Conservation (phyloP, 2,113 vertebrate species). For the Clinocottus analis region DNA sequence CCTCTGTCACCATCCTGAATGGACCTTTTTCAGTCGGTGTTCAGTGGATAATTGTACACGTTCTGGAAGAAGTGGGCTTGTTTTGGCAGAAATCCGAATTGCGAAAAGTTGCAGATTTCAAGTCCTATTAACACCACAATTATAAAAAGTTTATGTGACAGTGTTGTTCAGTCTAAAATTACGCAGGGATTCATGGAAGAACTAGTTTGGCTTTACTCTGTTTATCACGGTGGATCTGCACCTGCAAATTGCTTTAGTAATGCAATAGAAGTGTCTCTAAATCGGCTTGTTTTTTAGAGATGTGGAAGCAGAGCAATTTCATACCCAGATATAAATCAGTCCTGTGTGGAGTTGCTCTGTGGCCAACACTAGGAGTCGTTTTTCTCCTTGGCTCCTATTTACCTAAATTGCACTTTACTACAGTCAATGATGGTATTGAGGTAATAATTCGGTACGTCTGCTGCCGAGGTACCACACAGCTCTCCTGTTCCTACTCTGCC, state of each 20-base stretch:
- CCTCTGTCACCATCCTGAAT: conserved; percentile 34
- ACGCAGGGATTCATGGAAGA: background rate
- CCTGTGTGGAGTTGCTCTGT: background rate
- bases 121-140: background rate
- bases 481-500: conserved; percentile 25
- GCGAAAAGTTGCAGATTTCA: conserved; percentile 14
- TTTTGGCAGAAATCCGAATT: conserved; percentile 22
- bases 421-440: conserved; percentile 22
- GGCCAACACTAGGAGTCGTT: conserved; percentile 1
- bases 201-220: background rate
- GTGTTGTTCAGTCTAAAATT: background rate
- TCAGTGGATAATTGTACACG: conserved; percentile 39
- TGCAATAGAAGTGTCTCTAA: conserved; percentile 5
- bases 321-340: conserved; percentile 9
- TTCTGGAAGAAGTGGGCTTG: conserved; percentile 2
- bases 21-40: background rate
- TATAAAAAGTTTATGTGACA: background rate
- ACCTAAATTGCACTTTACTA: background rate
- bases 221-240: conserved; percentile 7
- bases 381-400: background rate
- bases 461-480: background rate
- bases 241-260: background rate
- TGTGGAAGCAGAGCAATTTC: conserved; percentile 5
- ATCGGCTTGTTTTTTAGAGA: background rate
- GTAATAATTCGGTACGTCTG: conserved; percentile 20